Evolutionary conservation across 2,113 vertebrate genomes (phyloP).

Genomic region (Onychostoma macrolepis): DNA sequence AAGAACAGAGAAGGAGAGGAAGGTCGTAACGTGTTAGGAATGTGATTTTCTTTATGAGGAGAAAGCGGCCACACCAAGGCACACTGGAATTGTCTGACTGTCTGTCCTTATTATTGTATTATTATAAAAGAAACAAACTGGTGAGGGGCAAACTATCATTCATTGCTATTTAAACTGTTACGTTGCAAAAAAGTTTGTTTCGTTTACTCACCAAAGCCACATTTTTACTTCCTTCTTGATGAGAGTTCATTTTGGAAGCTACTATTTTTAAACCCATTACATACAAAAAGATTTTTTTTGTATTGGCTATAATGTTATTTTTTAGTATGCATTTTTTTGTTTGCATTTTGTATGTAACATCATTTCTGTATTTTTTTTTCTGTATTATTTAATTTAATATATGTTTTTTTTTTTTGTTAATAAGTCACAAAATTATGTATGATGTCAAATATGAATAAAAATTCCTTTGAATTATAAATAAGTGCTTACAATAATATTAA

Average conservation of each 20-base stretch:
- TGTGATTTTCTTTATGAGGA: conserved; percentile 16
- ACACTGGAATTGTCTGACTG: neutral
- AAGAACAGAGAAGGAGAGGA: neutral
- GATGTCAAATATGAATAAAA: too few relatives aligned
- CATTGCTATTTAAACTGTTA: neutral
- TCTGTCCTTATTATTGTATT: too few relatives aligned
- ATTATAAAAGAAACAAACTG: neutral
- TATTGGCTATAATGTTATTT: too few relatives aligned
- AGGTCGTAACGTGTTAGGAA: neutral
- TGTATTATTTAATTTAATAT: too few relatives aligned
- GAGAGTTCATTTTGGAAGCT: neutral
- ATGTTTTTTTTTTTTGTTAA: too few relatives aligned
- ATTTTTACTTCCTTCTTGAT: neutral
- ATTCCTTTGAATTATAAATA: too few relatives aligned
- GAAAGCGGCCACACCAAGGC: neutral
- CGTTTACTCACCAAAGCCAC: neutral
- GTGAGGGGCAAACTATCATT: neutral
- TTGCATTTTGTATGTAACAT: too few relatives aligned
- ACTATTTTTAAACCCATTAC: neutral
- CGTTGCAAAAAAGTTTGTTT: neutral
- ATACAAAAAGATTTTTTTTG: too few relatives aligned
- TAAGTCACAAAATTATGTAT: too few relatives aligned
- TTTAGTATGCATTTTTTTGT: too few relatives aligned
- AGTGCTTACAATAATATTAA: neutral
- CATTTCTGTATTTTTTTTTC: too few relatives aligned